phyloP scores from a whole-genome alignment of 2,888 invertebrate genomes.

The Drosophila paranaensis region DNA sequence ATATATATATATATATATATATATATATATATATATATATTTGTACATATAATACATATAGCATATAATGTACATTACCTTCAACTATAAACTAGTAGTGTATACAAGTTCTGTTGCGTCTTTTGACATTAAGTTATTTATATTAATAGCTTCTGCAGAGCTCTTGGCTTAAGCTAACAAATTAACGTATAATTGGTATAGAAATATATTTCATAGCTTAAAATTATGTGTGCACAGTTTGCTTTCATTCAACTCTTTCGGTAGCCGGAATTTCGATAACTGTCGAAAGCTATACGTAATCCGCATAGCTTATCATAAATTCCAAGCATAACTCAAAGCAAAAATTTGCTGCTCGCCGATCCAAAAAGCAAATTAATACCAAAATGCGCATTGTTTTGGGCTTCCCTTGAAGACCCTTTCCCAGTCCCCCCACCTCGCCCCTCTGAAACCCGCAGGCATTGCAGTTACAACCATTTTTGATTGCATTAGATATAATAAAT shows the following conservation, averaged over 20 bases:
- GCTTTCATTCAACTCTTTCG: constrained; percentile 10
- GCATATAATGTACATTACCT: too few relatives aligned
- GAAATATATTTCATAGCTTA: neutral
- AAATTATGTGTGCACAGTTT: neutral
- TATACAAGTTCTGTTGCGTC: neutral
- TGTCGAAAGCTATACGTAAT: constrained; percentile 30
- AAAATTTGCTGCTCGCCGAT: constrained; percentile 27
- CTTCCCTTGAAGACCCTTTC: neutral
- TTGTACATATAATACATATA: too few relatives aligned
- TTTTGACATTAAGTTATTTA: constrained; percentile 18
- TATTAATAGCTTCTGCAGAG: constrained; percentile 1
- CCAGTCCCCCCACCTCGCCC: neutral
- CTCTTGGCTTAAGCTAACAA: neutral
- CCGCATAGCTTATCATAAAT: constrained; percentile 64
- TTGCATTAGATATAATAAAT: constrained; percentile 68
- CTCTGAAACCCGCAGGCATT: constrained; percentile 49
- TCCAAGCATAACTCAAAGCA: constrained; percentile 62
- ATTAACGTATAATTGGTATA: neutral
- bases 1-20: too few relatives aligned
- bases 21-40: too few relatives aligned
- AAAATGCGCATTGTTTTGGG: constrained; percentile 56
- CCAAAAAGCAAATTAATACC: constrained; percentile 48
- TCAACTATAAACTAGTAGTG: neutral
- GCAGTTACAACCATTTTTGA: constrained; percentile 68
- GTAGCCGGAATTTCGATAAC: constrained; percentile 11